A percentile compares a stretch with the other conserved stretches of the same genome.
Conservation (phyloP, 2,113 vertebrate species). For the Pelecanus crispus region DNA sequence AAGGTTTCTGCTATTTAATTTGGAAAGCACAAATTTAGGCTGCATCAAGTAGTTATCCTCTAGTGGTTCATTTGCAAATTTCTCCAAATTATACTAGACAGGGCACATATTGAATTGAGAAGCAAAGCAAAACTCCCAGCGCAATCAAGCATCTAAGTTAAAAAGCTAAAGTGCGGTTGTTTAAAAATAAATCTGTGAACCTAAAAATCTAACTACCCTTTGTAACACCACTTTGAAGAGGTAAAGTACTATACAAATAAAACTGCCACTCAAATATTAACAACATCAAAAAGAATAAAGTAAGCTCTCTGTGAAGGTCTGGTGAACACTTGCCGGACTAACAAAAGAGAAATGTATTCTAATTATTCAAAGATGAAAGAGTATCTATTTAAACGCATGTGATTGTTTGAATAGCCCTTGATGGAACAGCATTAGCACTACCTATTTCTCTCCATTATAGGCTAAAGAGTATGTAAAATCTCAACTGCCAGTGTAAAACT, state of each 20-base stretch:
- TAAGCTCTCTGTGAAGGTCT: conserved; percentile 16
- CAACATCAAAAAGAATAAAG: conserved; percentile 26
- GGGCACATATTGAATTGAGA: neutral
- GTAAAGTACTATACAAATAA: conserved; percentile 2
- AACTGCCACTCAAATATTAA: conserved; percentile 21
- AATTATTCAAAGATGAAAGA: conserved; percentile 34
- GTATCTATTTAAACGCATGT: neutral
- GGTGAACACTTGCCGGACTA: conserved; percentile 16
- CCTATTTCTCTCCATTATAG: neutral
- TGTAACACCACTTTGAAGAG: conserved; percentile 7
- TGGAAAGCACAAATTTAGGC: neutral
- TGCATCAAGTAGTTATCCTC: neutral
- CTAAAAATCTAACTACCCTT: neutral
- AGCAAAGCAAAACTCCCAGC: neutral
- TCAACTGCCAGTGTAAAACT: neutral
- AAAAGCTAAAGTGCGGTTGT: neutral
- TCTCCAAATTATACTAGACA: neutral
- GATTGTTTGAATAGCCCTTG: neutral
- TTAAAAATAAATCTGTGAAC: conserved; percentile 10
- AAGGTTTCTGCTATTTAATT: neutral
- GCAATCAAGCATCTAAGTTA: neutral
- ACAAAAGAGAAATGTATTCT: neutral
- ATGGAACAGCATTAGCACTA: neutral
- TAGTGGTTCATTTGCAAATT: neutral
- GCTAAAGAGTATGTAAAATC: neutral